Evolutionary conservation across 1,140 invertebrate species (phyloP).

Genomic region (Leguminivora glycinivorella): DNA sequence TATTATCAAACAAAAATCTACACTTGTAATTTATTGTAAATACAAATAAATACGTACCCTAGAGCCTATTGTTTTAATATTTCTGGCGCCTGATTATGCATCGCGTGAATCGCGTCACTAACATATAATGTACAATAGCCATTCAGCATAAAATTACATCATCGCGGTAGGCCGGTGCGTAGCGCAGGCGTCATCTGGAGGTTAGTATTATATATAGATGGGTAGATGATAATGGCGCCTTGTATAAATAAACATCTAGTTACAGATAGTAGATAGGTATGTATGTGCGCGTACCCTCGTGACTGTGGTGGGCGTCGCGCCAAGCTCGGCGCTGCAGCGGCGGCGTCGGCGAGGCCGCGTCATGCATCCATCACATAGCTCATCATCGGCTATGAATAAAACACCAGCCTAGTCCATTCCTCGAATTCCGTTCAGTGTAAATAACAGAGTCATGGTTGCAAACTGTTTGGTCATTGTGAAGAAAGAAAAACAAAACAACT

Average conservation of each 20-base stretch:
- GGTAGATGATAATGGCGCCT: conserved; percentile 51
- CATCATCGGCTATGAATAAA: conserved; percentile 71
- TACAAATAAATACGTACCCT: neutral
- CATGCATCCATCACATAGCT: conserved; percentile 70
- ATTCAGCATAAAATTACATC: conserved; percentile 61
- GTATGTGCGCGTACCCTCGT: conserved; percentile 53
- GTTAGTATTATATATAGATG: conserved; percentile 41
- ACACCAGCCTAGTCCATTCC: conserved; percentile 64
- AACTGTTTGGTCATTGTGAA: conserved; percentile 24
- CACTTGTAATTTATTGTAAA: neutral
- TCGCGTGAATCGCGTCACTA: conserved; percentile 33
- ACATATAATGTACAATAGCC: conserved; percentile 24
- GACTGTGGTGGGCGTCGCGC: conserved; percentile 62
- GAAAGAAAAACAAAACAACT: conserved; percentile 23
- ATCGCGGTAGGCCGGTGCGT: conserved; percentile 38
- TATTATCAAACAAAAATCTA: neutral
- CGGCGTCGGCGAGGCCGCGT: conserved; percentile 64
- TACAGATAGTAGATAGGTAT: conserved; percentile 39
- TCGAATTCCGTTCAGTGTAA: conserved; percentile 64
- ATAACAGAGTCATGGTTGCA: conserved; percentile 52
- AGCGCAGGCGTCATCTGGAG: conserved; percentile 49
- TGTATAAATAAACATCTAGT: conserved; percentile 53
- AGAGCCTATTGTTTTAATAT: neutral
- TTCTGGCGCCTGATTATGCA: neutral
- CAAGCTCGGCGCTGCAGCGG: conserved; percentile 49